Conservation (phyloP, 2,888 invertebrate species). For the Rhamphomyia laevipes region DNA sequence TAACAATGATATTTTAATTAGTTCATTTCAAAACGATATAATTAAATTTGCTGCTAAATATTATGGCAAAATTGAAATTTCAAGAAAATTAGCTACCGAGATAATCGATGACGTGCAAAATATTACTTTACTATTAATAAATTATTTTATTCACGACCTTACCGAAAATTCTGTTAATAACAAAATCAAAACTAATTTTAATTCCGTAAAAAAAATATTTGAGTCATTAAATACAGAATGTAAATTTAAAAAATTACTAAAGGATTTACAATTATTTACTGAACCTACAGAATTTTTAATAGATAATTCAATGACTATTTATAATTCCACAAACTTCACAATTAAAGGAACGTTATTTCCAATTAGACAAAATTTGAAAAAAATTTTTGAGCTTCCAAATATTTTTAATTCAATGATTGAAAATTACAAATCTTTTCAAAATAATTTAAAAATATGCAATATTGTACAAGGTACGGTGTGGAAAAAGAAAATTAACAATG, state of each 20-base stretch:
- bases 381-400: slow-evolving; percentile 2
- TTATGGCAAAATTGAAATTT: slow-evolving; percentile 1
- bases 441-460: neutral
- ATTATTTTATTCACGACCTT: neutral
- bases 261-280: neutral
- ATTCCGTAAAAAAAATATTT: neutral
- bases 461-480: slow-evolving; percentile 1
- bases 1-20: too few relatives aligned
- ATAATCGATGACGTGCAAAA: neutral
- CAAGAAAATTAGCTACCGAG: neutral
- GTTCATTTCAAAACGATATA: neutral
- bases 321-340: neutral
- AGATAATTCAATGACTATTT: neutral
- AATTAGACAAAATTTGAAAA: neutral
- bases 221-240: neutral
- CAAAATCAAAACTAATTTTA: neutral
- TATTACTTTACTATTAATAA: neutral
- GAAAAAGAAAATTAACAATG: slow-evolving; percentile 1
- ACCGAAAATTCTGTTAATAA: neutral
- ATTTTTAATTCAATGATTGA: slow-evolving; percentile 2
- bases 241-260: neutral
- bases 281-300: slow-evolving; percentile 6
- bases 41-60: neutral
- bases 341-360: slow-evolving; percentile 2
- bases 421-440: neutral